Conservation (phyloP, 2,888 invertebrate genomes). For the Epirrita christyi region DNA sequence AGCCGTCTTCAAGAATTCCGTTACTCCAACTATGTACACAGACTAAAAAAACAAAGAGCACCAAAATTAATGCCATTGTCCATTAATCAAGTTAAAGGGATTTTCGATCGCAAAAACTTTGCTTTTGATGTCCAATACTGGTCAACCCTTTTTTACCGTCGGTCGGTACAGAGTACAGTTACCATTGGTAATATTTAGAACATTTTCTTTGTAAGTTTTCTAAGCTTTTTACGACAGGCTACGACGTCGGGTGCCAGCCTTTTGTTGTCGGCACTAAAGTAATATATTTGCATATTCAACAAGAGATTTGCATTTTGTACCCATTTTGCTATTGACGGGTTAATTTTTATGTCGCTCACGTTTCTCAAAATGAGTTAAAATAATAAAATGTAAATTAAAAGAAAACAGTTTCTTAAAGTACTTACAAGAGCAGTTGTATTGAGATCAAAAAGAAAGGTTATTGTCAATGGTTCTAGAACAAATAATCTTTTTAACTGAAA, state of each 20-base stretch:
- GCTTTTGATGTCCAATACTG: slow-evolving; percentile 50
- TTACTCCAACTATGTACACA: slow-evolving; percentile 42
- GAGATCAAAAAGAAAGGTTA: slow-evolving; percentile 28
- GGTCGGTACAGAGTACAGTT: slow-evolving; percentile 60
- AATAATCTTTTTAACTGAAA: neutral
- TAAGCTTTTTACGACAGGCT: slow-evolving; percentile 71
- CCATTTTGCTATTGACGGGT: slow-evolving; percentile 58
- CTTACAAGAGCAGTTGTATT: slow-evolving; percentile 32
- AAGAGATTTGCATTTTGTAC: slow-evolving; percentile 73
- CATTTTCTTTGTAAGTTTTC: slow-evolving; percentile 65
- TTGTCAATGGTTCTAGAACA: slow-evolving; percentile 9
- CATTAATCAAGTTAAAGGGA: slow-evolving; percentile 78
- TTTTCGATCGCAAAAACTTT: slow-evolving; percentile 66
- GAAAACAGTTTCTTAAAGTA: slow-evolving; percentile 49
- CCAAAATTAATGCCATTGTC: slow-evolving; percentile 72
- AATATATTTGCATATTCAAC: slow-evolving; percentile 78
- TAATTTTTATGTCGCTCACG: slow-evolving; percentile 59
- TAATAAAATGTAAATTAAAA: slow-evolving; percentile 71
- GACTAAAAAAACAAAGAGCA: slow-evolving; percentile 59
- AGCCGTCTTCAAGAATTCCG: slow-evolving; percentile 41
- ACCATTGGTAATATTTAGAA: slow-evolving; percentile 66
- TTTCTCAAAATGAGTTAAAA: slow-evolving; percentile 63
- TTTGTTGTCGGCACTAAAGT: slow-evolving; percentile 59
- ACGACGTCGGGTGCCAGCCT: slow-evolving; percentile 58
- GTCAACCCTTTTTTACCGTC: slow-evolving; percentile 72